These are phyloP conservation scores for Auanema sp. DNA, from an alignment of 2,888 invertebrate genomes.

Conservation along the genomic window DNA sequence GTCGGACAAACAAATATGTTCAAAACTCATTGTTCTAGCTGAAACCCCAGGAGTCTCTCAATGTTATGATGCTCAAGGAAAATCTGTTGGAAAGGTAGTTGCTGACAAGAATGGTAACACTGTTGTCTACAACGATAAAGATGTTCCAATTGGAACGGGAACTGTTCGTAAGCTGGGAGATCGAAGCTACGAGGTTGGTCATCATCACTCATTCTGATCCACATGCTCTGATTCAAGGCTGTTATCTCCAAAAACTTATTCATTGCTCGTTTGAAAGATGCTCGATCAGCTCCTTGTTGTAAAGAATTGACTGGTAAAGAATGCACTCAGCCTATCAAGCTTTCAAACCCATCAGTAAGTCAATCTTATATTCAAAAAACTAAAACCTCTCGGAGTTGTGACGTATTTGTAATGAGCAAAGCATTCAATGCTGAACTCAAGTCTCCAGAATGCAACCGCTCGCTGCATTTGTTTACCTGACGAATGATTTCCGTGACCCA, in stretches of 20 bases:
- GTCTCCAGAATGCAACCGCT: too few relatives aligned
- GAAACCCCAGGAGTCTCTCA: slow-evolving; percentile 63
- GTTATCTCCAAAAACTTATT: slow-evolving; percentile 62
- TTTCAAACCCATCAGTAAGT: slow-evolving; percentile 51
- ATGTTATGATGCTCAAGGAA: slow-evolving; percentile 62
- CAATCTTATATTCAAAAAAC: background rate
- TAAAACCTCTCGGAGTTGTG: too few relatives aligned
- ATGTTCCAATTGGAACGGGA: slow-evolving; percentile 63
- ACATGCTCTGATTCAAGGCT: slow-evolving; percentile 37
- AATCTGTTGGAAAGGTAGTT: slow-evolving; percentile 61
- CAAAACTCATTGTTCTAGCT: slow-evolving; percentile 29
- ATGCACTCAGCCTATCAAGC: slow-evolving; percentile 58
- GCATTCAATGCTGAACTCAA: too few relatives aligned
- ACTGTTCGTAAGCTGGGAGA: slow-evolving; percentile 53
- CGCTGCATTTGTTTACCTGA: too few relatives aligned
- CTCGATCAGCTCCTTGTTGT: slow-evolving; percentile 54
- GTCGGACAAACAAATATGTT: too few relatives aligned
- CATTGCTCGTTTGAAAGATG: slow-evolving; percentile 59
- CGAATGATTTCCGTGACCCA: too few relatives aligned
- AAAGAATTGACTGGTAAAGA: slow-evolving; percentile 57
- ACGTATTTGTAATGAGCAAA: too few relatives aligned
- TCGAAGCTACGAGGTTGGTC: slow-evolving; percentile 48
- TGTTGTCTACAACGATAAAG: slow-evolving; percentile 62
- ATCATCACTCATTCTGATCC: background rate
- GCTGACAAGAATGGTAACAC: slow-evolving; percentile 64